phyloP scores from a whole-genome alignment of 1,140 invertebrate species.

The Bombus ignitus region DNA sequence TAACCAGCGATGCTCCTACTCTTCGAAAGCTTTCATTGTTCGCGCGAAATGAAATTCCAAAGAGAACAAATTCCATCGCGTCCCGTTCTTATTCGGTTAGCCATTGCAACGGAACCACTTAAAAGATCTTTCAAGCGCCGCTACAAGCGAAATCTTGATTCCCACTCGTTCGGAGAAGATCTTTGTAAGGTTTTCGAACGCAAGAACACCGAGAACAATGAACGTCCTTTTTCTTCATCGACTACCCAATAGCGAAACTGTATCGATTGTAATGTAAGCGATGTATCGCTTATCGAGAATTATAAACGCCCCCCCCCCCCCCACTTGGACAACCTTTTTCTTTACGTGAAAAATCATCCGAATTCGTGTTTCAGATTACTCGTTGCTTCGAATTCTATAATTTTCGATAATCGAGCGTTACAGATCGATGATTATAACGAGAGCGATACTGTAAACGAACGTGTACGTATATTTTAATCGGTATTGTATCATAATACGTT shows the following conservation, averaged over 20 bases:
- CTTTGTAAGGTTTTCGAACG: background rate
- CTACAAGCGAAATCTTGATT: constrained; percentile 19
- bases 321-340: too few relatives aligned
- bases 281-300: background rate
- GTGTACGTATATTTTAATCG: too few relatives aligned
- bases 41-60: constrained; percentile 41
- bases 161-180: background rate
- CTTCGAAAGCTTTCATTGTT: constrained; percentile 42
- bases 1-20: constrained; percentile 4
- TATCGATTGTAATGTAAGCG: background rate
- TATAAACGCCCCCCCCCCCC: too few relatives aligned
- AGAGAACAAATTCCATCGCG: constrained; percentile 57
- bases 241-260: background rate
- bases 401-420: too few relatives aligned
- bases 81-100: constrained; percentile 49
- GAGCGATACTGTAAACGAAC: too few relatives aligned
- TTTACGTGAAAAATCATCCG: too few relatives aligned
- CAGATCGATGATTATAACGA: too few relatives aligned
- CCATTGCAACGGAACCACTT: constrained; percentile 48
- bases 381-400: too few relatives aligned
- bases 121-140: constrained; percentile 17
- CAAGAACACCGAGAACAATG: background rate
- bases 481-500: too few relatives aligned
- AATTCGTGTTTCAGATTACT: too few relatives aligned
- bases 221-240: background rate